These are phyloP conservation scores for Campylomormyrus tamandua DNA, from an alignment of 2,113 vertebrate species.

Conservation along the genomic window DNA sequence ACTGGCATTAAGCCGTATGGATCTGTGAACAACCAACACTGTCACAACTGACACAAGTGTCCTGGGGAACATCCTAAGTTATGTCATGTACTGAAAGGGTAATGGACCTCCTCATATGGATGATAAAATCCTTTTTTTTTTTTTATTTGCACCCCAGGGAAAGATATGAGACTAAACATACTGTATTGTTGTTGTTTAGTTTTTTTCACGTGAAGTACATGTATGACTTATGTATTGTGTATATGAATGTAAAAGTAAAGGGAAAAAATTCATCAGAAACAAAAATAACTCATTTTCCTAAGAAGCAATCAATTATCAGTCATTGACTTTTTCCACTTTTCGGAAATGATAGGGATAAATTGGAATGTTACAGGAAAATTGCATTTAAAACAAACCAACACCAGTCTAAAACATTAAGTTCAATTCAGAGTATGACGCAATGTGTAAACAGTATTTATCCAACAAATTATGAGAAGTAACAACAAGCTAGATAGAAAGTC, in stretches of 20 bases:
- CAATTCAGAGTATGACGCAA: not conserved
- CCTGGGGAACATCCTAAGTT: conserved; percentile 6
- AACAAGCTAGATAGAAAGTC: too few relatives aligned
- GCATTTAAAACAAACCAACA: not conserved
- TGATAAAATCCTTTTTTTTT: not conserved
- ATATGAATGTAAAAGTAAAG: not conserved
- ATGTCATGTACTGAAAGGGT: conserved; percentile 12
- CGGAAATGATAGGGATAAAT: not conserved
- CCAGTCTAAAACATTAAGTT: not conserved
- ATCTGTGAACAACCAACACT: not conserved
- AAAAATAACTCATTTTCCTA: not conserved
- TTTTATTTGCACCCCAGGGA: not conserved
- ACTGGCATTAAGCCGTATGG: not conserved
- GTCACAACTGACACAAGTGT: not conserved
- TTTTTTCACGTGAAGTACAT: not conserved
- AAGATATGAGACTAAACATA: not conserved
- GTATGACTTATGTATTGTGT: not conserved
- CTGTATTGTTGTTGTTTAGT: not conserved
- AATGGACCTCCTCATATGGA: conserved; percentile 14
- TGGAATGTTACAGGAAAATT: not conserved
- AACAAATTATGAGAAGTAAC: not conserved
- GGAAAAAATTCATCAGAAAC: not conserved
- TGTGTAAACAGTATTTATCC: not conserved
- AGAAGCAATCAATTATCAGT: not conserved
- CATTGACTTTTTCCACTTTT: too few relatives aligned